Conservation (phyloP, 2,113 vertebrate species). For the Nothocercus julius region DNA sequence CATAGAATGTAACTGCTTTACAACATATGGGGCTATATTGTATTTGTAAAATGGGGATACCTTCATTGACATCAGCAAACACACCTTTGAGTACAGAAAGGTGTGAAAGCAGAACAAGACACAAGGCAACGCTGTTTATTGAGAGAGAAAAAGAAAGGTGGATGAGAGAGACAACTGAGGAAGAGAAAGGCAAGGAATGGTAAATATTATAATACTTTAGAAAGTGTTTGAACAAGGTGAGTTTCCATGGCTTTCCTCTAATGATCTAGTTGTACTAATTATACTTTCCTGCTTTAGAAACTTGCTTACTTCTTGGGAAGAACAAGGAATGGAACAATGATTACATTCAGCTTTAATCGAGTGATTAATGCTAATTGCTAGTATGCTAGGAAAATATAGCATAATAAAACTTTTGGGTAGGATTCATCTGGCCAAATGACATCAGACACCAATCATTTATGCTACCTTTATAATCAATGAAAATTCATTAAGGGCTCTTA, state of each 20-base stretch:
- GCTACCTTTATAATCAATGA: background rate
- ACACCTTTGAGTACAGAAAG: background rate
- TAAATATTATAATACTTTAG: background rate
- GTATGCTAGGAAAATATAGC: background rate
- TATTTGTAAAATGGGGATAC: background rate
- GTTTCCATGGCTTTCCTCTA: background rate
- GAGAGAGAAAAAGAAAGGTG: background rate
- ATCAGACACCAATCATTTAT: background rate
- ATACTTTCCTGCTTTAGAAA: background rate
- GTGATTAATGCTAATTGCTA: background rate
- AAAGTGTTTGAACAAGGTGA: background rate
- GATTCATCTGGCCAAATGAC: background rate
- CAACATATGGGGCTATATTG: fast-evolving
- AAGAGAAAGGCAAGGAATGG: background rate
- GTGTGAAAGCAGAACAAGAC: background rate
- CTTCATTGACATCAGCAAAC: background rate
- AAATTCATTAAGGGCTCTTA: slow-evolving; percentile 48
- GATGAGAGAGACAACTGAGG: background rate
- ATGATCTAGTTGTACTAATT: background rate
- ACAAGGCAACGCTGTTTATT: background rate
- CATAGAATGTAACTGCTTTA: background rate
- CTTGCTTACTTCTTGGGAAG: background rate
- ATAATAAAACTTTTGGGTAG: background rate
- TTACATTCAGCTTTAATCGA: background rate
- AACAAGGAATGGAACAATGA: background rate